Evolutionary conservation across 1,140 invertebrate genomes (phyloP).

Genomic region (Nymphalis io): DNA sequence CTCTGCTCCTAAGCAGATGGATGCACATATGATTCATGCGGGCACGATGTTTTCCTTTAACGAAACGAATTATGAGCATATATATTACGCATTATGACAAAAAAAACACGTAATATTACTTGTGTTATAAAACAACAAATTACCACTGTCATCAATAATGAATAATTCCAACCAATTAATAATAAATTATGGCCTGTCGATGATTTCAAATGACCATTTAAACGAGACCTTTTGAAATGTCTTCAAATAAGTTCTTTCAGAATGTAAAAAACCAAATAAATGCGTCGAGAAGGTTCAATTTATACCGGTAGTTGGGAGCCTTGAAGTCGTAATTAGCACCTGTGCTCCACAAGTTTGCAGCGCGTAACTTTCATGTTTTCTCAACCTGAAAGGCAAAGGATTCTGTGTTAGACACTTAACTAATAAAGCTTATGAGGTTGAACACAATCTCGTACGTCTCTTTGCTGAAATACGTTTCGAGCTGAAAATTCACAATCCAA

Average conservation of each 20-base stretch:
- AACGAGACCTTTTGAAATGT: conserved; percentile 4
- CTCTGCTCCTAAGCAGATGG: no score
- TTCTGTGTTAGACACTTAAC: conserved; percentile 22
- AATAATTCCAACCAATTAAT: conserved; percentile 5
- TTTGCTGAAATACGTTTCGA: neutral
- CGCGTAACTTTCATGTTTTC: conserved; percentile 29
- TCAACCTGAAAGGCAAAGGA: conserved; percentile 28
- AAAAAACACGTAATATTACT: no score
- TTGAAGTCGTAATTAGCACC: conserved; percentile 42
- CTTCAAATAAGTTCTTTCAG: neutral
- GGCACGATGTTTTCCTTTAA: no score
- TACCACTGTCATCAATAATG: neutral
- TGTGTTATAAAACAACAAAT: neutral
- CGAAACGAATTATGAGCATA: no score
- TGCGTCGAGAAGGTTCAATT: conserved; percentile 14
- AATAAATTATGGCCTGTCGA: conserved; percentile 12
- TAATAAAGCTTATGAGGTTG: conserved; percentile 24
- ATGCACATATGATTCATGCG: no score
- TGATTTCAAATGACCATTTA: conserved; percentile 19
- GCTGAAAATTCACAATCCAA: neutral
- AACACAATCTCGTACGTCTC: neutral
- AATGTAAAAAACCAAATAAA: conserved; percentile 7
- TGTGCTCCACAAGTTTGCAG: conserved; percentile 33
- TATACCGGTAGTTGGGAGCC: conserved; percentile 21
- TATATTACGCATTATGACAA: no score